Conservation (phyloP, 2,797 vertebrate species). For the Chelon labrosus region DNA sequence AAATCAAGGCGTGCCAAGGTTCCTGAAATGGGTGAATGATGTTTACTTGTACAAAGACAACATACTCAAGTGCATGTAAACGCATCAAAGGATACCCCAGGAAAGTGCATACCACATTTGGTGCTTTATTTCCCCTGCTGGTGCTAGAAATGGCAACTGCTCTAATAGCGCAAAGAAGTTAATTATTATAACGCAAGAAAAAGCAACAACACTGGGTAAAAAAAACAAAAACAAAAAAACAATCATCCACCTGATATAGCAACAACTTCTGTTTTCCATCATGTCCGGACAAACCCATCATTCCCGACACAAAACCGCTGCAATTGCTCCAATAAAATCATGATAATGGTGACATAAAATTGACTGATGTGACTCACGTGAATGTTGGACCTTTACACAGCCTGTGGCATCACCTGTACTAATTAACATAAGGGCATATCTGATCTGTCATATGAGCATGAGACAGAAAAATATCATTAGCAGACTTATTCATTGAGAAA, state of each 20-base stretch:
- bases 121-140: neutral
- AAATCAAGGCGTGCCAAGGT: no score
- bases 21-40: no score
- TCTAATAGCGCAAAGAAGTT: neutral
- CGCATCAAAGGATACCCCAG: no score
- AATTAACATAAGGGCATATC: neutral
- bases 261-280: neutral
- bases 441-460: neutral
- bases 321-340: neutral
- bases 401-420: neutral
- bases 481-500: slow-evolving; percentile 2
- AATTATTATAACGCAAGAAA: slow-evolving; percentile 1
- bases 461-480: neutral
- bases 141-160: neutral
- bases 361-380: neutral
- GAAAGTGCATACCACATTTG: no score
- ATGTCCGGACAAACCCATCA: neutral
- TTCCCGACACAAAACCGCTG: neutral
- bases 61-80: no score
- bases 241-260: neutral
- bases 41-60: no score
- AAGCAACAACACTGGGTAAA: neutral
- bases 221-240: no score
- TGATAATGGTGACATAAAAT: neutral
- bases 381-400: neutral